A percentile compares a stretch with the other conserved stretches of the same genome.
Evolutionary conservation across 2,888 invertebrate genomes (phyloP).

Genomic region (Sphinx pinastri): DNA sequence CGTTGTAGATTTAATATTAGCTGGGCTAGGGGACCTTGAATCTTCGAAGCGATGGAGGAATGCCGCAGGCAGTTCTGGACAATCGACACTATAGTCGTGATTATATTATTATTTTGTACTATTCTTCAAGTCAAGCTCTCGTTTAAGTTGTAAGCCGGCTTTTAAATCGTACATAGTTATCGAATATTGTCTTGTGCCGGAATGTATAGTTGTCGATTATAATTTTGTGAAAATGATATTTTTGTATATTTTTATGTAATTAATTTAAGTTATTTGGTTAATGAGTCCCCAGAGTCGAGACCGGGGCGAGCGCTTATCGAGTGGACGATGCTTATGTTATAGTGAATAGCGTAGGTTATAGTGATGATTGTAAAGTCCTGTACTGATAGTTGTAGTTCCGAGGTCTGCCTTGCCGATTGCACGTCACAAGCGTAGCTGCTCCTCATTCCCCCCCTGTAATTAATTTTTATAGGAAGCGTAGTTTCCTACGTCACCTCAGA

Average conservation of each 20-base stretch:
- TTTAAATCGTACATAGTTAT: conserved; percentile 80
- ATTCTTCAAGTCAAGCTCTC: conserved; percentile 80
- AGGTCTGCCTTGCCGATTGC: conserved; percentile 81
- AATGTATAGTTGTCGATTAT: conserved; percentile 81
- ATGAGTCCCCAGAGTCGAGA: conserved; percentile 55
- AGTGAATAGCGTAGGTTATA: conserved; percentile 66
- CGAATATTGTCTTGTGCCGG: conserved; percentile 80
- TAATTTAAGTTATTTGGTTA: conserved; percentile 82
- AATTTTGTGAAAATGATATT: conserved; percentile 83
- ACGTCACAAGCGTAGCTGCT: conserved; percentile 81
- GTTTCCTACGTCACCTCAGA: conserved; percentile 83
- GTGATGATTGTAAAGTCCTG: conserved; percentile 83
- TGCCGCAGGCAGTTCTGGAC: conserved; percentile 82
- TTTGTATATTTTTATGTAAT: conserved; percentile 83
- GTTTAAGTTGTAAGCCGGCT: conserved; percentile 81
- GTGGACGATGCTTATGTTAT: conserved; percentile 70
- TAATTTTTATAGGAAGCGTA: conserved; percentile 82
- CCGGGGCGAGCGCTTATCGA: conserved; percentile 62
- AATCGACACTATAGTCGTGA: conserved; percentile 84
- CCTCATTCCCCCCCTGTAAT: conserved; percentile 83
- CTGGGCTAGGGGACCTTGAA: conserved; percentile 85
- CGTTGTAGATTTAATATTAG: conserved; percentile 82
- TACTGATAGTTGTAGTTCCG: conserved; percentile 80
- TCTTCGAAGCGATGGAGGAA: conserved; percentile 73
- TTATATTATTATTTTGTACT: conserved; percentile 77